A percentile compares a stretch with the other conserved stretches of the same genome.
Conservation (phyloP, 2,113 vertebrate species). For the Procavia capensis region DNA sequence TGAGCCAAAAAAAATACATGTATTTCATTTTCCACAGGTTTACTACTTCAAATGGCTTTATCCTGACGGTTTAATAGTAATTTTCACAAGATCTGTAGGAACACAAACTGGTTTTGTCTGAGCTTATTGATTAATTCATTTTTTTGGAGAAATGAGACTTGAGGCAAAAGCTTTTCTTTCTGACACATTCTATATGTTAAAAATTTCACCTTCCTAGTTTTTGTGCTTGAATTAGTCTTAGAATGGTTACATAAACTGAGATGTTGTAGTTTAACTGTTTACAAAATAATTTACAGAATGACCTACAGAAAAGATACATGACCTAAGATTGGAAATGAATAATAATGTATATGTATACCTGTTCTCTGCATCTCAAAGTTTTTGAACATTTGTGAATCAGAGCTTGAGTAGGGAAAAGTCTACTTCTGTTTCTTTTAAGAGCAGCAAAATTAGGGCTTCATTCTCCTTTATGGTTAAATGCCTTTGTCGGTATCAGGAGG, state of each 20-base stretch:
- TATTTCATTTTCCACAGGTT: constrained; percentile 30
- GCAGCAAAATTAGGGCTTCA: background rate
- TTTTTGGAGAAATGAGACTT: background rate
- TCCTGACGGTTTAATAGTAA: background rate
- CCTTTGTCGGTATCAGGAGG: background rate
- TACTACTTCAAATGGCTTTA: constrained; percentile 37
- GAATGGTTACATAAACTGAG: background rate
- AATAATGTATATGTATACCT: background rate
- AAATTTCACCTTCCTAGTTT: background rate
- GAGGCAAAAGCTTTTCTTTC: background rate
- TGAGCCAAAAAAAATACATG: background rate
- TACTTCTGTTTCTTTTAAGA: background rate
- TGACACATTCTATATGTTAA: background rate
- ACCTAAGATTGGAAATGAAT: background rate
- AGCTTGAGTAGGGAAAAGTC: background rate
- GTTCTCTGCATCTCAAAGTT: background rate
- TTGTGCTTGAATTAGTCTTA: constrained; percentile 12
- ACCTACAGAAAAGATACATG: background rate
- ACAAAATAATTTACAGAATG: background rate
- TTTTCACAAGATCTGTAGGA: constrained; percentile 40
- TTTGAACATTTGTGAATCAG: background rate
- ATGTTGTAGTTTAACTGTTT: background rate
- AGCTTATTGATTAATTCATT: constrained; percentile 28
- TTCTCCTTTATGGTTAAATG: background rate
- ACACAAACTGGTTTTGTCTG: background rate